Percentiles rank a stretch among this genome's conserved stretches.
These are phyloP conservation scores for Lobophora halterata DNA, from an alignment of 2,888 invertebrate species.

Conservation along the genomic window DNA sequence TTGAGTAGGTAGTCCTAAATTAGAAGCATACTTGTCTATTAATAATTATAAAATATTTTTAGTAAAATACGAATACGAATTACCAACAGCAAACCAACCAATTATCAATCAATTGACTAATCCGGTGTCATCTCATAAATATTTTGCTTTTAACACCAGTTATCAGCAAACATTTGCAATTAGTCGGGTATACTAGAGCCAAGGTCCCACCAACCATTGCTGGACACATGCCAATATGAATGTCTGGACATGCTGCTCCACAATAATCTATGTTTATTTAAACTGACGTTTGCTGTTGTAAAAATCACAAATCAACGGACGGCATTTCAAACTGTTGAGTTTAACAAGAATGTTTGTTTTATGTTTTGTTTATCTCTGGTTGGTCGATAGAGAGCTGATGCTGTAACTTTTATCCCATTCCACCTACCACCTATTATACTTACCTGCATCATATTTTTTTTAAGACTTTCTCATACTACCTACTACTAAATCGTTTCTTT, in stretches of 20 bases:
- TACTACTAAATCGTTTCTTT: too few species aligned
- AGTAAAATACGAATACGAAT: too few species aligned
- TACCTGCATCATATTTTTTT: too few species aligned
- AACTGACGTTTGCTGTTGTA: constrained; percentile 43
- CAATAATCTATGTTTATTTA: constrained; percentile 55
- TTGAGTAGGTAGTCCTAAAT: too few species aligned
- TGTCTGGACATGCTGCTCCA: constrained; percentile 49
- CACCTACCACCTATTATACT: not conserved
- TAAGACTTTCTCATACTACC: too few species aligned
- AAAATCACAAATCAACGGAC: constrained; percentile 39
- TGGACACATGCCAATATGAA: constrained; percentile 54
- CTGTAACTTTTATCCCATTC: not conserved
- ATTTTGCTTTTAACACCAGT: too few species aligned
- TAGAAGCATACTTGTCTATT: too few species aligned
- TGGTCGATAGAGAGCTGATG: constrained; percentile 5
- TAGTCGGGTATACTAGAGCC: constrained; percentile 45
- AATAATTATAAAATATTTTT: too few species aligned
- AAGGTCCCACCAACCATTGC: constrained; percentile 55
- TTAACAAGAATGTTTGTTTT: constrained; percentile 10
- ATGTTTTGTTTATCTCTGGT: not conserved
- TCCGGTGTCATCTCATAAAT: too few species aligned
- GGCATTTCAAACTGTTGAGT: constrained; percentile 32
- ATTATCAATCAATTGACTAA: too few species aligned
- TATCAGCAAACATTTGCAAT: constrained; percentile 42
- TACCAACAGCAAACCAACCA: too few species aligned